Evolutionary conservation across 2,888 invertebrate genomes (phyloP).

Genomic region (Drosophila diplacantha): DNA sequence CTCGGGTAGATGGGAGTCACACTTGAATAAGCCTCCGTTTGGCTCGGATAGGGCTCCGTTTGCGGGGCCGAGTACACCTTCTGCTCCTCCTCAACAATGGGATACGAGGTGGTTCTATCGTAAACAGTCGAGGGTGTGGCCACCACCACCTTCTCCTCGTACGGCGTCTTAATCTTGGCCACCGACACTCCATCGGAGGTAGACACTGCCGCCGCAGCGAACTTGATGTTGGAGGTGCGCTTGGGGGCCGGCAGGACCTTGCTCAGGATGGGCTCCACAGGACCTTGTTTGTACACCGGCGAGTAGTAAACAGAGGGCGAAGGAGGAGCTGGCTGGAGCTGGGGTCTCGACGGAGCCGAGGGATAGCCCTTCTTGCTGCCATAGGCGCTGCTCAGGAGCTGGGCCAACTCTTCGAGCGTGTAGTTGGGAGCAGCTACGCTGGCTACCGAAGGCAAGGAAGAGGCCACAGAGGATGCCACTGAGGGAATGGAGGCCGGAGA

Average conservation of each 20-base stretch:
- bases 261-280: constrained; percentile 22
- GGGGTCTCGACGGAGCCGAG: constrained; percentile 2
- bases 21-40: constrained; percentile 28
- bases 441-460: constrained; percentile 33
- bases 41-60: constrained; percentile 12
- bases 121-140: constrained; percentile 48
- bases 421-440: constrained; percentile 61
- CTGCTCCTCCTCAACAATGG: constrained; percentile 13
- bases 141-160: constrained; percentile 48
- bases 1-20: constrained; percentile 38
- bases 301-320: constrained; percentile 32
- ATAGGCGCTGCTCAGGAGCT: constrained; percentile 56
- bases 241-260: constrained; percentile 20
- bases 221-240: constrained; percentile 27
- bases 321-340: constrained; percentile 28
- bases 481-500: constrained; percentile 3
- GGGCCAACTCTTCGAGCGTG: constrained; percentile 59
- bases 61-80: constrained; percentile 3
- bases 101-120: constrained; percentile 41
- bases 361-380: constrained; percentile 47
- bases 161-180: constrained; percentile 58
- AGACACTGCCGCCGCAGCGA: constrained; percentile 42
- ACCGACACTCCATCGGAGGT: constrained; percentile 33
- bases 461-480: constrained; percentile 31
- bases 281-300: constrained; percentile 36